Base-by-base conservation (phyloP, 2,797 vertebrate species). In the Psittacula echo region DNA sequence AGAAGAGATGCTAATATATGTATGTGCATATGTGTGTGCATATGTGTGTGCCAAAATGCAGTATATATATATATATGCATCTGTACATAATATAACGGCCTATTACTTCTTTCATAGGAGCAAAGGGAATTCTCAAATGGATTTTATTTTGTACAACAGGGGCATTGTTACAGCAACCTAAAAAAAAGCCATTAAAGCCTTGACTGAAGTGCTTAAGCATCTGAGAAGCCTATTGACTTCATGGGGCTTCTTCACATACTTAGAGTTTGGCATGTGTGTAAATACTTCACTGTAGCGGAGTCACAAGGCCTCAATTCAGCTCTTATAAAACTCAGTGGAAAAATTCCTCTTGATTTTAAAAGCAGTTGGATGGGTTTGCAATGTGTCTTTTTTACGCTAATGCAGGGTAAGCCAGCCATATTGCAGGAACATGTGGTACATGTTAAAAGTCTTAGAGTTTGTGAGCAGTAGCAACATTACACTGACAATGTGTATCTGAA, bases 141-240 rank as follows among this genome's bases (percentile, higher is more conserved):
- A 51, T 86, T 88, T 90, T 67, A 61, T 68, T 90, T 85, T 51
- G 32, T 78, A 34, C 44, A 67, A 84, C 24, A 73, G 41, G 7
- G 10, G 4, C 23, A 58, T 5, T n/a, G 8, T 65, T 89, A 78
- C 6, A 75, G 39, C 29, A 82, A 51, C 32, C 30, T 67, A 24
- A 73, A 93, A 78, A 27, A 41, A 87, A 54, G 37, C 27, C 56
- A 78, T 9, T 73, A 47, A 85, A 30, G 44, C 45, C 45, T 90
- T 88, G 58, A 77, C n/a, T 86, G 61, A 73, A 85, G 50, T 68
- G 39, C 79, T 94, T 80, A 80, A 65, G 39, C 45, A 19, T 91
- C 87, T 91, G 80, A 95, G 81, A 73, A 95, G 64, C 60, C 56
- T 51, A n/a, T 24, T 90, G 93, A 94, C 50, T 94, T 87, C 68